These are phyloP conservation scores for Xiphydria camelus DNA, from an alignment of 2,888 invertebrate species.

Conservation along the genomic window DNA sequence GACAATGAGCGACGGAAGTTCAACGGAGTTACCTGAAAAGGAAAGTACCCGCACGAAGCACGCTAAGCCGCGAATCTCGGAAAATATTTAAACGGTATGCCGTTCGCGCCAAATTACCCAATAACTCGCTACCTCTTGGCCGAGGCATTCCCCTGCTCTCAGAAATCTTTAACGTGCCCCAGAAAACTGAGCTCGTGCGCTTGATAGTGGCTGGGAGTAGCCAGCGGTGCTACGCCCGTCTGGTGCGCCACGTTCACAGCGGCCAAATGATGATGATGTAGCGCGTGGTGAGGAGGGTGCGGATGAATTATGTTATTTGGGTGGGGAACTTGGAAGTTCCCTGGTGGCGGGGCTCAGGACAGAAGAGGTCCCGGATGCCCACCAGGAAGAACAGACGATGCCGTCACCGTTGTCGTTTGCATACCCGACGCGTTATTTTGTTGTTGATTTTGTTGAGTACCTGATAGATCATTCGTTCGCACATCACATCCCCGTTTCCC, in stretches of 20 bases:
- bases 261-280: constrained; percentile 49
- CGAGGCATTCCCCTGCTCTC: constrained; percentile 48
- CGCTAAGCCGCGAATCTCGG: too few species aligned
- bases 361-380: constrained; percentile 54
- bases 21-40: too few species aligned
- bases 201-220: constrained; percentile 51
- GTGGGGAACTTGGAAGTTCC: constrained; percentile 58
- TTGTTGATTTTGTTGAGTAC: constrained; percentile 52
- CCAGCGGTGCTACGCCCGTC: constrained; percentile 42
- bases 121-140: constrained; percentile 46
- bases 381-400: constrained; percentile 51
- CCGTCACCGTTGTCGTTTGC: constrained; percentile 48
- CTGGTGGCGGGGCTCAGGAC: constrained; percentile 59
- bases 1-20: too few species aligned
- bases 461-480: too few species aligned
- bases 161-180: constrained; percentile 55
- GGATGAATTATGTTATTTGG: constrained; percentile 54
- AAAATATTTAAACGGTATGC: too few species aligned
- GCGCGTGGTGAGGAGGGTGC: constrained; percentile 44
- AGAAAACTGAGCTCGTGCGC: constrained; percentile 53
- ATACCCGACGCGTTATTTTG: constrained; percentile 53
- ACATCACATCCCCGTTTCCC: too few species aligned
- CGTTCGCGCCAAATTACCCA: too few species aligned
- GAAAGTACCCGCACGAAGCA: too few species aligned
- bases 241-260: constrained; percentile 49